Conservation (phyloP, 2,888 invertebrate species). For the Lacanobia oleracea region DNA sequence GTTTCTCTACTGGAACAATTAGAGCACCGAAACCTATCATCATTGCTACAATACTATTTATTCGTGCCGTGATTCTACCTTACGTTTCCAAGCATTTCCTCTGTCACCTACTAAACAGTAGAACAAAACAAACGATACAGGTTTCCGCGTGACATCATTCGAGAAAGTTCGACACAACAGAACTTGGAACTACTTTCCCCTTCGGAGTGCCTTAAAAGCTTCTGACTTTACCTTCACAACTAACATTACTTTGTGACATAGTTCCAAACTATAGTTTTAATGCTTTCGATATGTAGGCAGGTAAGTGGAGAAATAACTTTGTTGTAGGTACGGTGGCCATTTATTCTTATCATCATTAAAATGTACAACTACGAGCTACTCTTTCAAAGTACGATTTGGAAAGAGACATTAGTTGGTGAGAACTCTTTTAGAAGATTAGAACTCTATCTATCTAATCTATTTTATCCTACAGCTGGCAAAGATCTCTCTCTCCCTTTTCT, state of each 20-base stretch:
- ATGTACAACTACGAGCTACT: not conserved
- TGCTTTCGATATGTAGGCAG: constrained; percentile 37
- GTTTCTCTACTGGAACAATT: too few relatives aligned
- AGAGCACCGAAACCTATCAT: too few relatives aligned
- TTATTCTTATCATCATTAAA: not conserved
- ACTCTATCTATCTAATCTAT: not conserved
- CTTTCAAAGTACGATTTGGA: not conserved
- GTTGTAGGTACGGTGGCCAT: not conserved
- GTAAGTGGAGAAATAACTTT: constrained; percentile 21
- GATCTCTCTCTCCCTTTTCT: too few relatives aligned
- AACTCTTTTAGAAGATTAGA: not conserved
- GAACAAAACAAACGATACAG: constrained; percentile 43
- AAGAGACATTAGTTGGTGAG: not conserved
- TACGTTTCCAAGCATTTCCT: not conserved
- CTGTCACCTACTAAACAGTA: constrained; percentile 13
- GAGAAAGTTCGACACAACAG: constrained; percentile 53
- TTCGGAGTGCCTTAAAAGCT: constrained; percentile 64
- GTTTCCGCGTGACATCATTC: constrained; percentile 51
- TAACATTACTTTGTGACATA: constrained; percentile 60
- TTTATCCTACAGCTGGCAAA: too few relatives aligned
- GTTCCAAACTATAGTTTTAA: constrained; percentile 59
- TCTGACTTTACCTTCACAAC: constrained; percentile 60
- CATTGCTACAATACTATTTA: too few relatives aligned
- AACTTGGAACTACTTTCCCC: constrained; percentile 57
- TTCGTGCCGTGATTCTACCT: not conserved